phyloP scores from a whole-genome alignment of 2,113 vertebrate genomes.

The Passer montanus region DNA sequence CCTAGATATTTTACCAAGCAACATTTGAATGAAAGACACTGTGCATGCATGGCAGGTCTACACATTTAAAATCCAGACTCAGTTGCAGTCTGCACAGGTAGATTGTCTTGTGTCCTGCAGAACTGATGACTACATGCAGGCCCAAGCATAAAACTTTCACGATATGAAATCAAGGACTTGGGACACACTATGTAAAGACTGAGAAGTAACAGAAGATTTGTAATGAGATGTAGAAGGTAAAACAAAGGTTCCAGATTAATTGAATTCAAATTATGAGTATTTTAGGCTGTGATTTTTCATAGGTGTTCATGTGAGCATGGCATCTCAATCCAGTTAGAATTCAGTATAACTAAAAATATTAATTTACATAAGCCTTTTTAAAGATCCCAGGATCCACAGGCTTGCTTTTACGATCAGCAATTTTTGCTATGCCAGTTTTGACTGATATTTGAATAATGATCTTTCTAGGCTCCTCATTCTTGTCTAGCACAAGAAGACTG shows the following conservation, averaged over 20 bases:
- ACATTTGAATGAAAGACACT: background rate
- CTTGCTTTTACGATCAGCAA: background rate
- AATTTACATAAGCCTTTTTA: background rate
- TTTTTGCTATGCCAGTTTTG: background rate
- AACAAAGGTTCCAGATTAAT: background rate
- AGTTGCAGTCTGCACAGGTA: background rate
- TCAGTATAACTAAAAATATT: background rate
- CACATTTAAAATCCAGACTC: background rate
- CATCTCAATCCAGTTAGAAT: background rate
- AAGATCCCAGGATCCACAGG: background rate
- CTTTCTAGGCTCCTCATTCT: background rate
- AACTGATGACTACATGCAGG: accelerated
- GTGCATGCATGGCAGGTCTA: background rate
- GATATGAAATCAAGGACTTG: background rate
- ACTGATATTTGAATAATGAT: background rate
- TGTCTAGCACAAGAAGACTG: background rate
- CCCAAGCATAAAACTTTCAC: background rate
- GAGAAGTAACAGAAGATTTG: background rate
- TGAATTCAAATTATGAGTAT: background rate
- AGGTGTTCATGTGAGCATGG: background rate
- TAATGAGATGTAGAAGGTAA: background rate
- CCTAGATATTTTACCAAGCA: background rate
- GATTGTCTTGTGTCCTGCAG: background rate
- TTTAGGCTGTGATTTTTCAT: background rate
- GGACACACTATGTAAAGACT: background rate